These are phyloP conservation scores for Aplocera efformata DNA, from an alignment of 2,888 invertebrate genomes.

Conservation along the genomic window DNA sequence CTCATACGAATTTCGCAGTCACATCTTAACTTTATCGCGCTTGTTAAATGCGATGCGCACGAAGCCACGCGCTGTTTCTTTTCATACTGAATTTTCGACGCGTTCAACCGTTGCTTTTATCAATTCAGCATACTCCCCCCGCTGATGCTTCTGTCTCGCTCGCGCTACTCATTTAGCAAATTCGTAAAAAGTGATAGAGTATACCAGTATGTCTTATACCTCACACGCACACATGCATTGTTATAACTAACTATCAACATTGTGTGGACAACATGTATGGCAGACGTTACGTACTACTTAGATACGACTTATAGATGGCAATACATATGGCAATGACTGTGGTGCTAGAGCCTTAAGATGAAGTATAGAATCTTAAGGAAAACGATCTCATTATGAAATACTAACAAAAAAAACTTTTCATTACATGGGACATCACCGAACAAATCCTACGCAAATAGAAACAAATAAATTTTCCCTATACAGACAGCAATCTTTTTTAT, in stretches of 20 bases:
- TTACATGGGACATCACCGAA: constrained; percentile 7
- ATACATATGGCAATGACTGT: constrained; percentile 25
- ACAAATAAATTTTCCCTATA: constrained; percentile 34
- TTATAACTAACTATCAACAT: constrained; percentile 43
- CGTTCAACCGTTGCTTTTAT: constrained; percentile 77
- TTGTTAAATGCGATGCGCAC: constrained; percentile 44
- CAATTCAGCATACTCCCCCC: constrained; percentile 70
- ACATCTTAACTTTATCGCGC: constrained; percentile 69
- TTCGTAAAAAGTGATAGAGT: constrained; percentile 53
- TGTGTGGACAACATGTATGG: constrained; percentile 38
- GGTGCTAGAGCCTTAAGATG: constrained; percentile 18
- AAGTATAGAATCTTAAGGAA: constrained; percentile 23
- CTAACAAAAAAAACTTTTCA: constrained; percentile 6
- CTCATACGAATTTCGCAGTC: constrained; percentile 61
- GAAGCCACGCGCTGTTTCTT: constrained; percentile 53
- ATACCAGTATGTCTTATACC: constrained; percentile 32
- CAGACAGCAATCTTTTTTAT: constrained; percentile 33
- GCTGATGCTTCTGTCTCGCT: constrained; percentile 51
- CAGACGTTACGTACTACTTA: constrained; percentile 43
- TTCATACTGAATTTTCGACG: constrained; percentile 71
- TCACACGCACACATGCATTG: constrained; percentile 41
- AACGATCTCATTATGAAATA: constrained; percentile 3
- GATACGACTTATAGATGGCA: constrained; percentile 20
- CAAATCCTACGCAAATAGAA: background rate
- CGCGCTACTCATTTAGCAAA: constrained; percentile 37